Evolutionary conservation across 1,140 invertebrate genomes (phyloP).

Genomic region (Teleogryllus occipitalis): DNA sequence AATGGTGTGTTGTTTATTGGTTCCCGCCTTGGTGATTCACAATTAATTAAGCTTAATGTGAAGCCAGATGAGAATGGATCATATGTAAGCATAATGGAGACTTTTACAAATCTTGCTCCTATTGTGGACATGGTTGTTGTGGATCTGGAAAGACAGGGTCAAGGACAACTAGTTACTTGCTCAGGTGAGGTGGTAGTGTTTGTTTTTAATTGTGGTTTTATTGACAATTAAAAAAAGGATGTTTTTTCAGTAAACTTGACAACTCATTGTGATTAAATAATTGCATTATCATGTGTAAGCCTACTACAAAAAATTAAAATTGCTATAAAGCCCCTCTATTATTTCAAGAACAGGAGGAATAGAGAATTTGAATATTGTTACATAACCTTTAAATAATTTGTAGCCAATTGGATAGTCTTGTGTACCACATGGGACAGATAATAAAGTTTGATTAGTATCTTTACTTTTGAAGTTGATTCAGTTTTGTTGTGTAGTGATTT

Average conservation of each 20-base stretch:
- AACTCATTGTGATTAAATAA: neutral
- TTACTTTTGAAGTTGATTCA: no score
- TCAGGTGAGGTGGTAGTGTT: constrained; percentile 52
- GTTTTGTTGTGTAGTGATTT: no score
- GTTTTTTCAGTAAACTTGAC: neutral
- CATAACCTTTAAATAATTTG: no score
- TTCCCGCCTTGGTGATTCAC: constrained; percentile 92
- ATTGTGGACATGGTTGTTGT: constrained; percentile 98
- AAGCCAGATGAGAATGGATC: constrained; percentile 76
- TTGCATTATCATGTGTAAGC: neutral
- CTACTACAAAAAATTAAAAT: neutral
- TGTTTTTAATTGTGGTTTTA: neutral
- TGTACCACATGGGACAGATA: no score
- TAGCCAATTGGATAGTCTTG: no score
- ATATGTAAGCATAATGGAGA: constrained; percentile 91
- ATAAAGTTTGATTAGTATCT: no score
- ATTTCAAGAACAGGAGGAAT: no score
- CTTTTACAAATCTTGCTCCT: constrained; percentile 93
- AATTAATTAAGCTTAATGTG: constrained; percentile 84
- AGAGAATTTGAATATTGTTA: no score
- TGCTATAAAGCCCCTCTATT: no score
- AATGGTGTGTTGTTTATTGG: constrained; percentile 98
- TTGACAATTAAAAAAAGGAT: neutral
- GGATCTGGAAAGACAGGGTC: constrained; percentile 91
- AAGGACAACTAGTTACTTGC: constrained; percentile 96